Evolutionary conservation across 2,888 invertebrate species (phyloP).

Genomic region (Melinaea marsaeus): DNA sequence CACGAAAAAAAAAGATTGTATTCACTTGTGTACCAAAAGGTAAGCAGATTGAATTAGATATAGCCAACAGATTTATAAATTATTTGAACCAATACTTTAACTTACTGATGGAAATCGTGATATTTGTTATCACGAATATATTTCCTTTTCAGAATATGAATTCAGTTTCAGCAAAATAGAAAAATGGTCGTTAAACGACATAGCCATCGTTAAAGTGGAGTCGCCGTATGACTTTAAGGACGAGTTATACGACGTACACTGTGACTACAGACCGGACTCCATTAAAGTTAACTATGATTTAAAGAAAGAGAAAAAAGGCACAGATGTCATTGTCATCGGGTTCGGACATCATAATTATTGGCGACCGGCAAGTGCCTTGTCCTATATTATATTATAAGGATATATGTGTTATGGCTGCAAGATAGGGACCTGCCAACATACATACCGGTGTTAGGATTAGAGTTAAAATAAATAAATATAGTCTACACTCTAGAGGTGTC

Average conservation of each 20-base stretch:
- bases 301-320: constrained; percentile 33
- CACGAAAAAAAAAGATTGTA: constrained; percentile 45
- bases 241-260: constrained; percentile 21
- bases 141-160: constrained; percentile 41
- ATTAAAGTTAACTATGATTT: constrained; percentile 42
- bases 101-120: background rate
- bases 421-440: no score
- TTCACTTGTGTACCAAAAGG: constrained; percentile 44
- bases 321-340: constrained; percentile 39
- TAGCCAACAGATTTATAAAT: no score
- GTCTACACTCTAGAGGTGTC: no score
- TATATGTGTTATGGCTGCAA: constrained; percentile 7
- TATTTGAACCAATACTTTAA: no score
- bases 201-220: constrained; percentile 49
- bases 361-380: constrained; percentile 36
- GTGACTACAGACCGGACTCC: constrained; percentile 38
- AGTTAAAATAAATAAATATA: no score
- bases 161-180: constrained; percentile 39
- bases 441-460: no score
- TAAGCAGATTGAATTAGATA: constrained; percentile 17
- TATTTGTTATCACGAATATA: background rate
- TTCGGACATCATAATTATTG: constrained; percentile 42
- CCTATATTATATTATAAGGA: background rate
- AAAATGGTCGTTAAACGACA: constrained; percentile 48
- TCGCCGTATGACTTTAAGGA: constrained; percentile 38